phyloP scores from a whole-genome alignment of 2,888 invertebrate genomes.

The Tholera decimalis region DNA sequence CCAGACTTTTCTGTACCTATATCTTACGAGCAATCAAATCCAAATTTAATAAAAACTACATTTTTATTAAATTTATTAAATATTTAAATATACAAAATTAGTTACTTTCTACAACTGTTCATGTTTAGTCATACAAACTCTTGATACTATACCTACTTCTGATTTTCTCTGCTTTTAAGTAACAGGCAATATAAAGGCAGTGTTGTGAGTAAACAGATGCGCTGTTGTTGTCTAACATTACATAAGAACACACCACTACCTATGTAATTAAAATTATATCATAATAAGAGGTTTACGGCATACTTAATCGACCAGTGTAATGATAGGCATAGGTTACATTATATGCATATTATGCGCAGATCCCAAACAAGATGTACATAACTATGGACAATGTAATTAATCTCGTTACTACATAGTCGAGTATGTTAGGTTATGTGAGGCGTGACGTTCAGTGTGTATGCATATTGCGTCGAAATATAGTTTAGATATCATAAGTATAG shows the following conservation, averaged over 20 bases:
- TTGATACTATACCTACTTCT: too few relatives aligned
- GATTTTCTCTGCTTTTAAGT: too few relatives aligned
- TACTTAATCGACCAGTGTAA: constrained; percentile 38
- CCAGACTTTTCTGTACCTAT: too few relatives aligned
- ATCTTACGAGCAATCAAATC: too few relatives aligned
- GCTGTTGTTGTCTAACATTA: constrained; percentile 16
- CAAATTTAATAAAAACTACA: too few relatives aligned
- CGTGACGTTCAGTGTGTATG: constrained; percentile 29
- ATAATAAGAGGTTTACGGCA: constrained; percentile 40
- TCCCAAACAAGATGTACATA: constrained; percentile 33
- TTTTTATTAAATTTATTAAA: too few relatives aligned
- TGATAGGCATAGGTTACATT: constrained; percentile 42
- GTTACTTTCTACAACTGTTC: too few relatives aligned
- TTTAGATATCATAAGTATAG: too few relatives aligned
- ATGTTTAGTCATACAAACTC: too few relatives aligned
- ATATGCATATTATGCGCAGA: constrained; percentile 37
- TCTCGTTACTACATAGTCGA: constrained; percentile 44
- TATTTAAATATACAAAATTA: too few relatives aligned
- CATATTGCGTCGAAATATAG: too few relatives aligned
- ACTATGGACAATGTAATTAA: constrained; percentile 40
- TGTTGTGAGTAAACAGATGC: constrained; percentile 13
- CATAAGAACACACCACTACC: constrained; percentile 15
- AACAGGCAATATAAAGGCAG: not conserved
- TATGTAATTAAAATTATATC: constrained; percentile 48
- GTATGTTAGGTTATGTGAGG: constrained; percentile 26